Base-by-base conservation (phyloP, 2,797 vertebrate species). In the Telmatherina bonti region DNA sequence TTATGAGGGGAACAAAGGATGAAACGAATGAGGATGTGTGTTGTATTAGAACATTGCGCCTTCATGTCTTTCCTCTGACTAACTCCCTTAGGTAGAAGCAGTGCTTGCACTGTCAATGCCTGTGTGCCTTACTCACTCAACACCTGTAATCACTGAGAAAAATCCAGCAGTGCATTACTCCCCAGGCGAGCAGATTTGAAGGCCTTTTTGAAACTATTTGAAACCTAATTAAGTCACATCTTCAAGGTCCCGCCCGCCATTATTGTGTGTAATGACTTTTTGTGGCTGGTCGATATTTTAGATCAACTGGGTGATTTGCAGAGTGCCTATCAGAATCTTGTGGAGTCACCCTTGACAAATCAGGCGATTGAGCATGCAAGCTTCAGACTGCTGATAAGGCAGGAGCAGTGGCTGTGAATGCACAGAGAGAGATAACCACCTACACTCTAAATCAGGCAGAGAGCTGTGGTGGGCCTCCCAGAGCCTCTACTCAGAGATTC, bases 231-330 rank as follows among this genome's bases (percentile, higher is more conserved):
- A 95, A 94, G 93, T 93, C 92, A 92, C 93, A 93, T 92, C 91
- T 92, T 92, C 91, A 93, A 94, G 94, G 94, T 94, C 91, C 87
- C 83, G 86, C 86, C 92, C 88, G 83, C 91, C 92, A 94, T 95
- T 94, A 94, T 94, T 91, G 91, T 90, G 88, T 90, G 91, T 95
- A 95, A 95, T 94, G 94, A 94, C 92, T 94, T 95, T 93, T 89
- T 90, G 92, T 88, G 85, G 89, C 84, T 74, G 90, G 91, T 95
- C 94, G 91, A 95, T 95, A 94, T 93, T 95, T 95, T 93, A 95
- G 94, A 95, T 95, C 94, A 95, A 94, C 94, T 92, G 91, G 92
- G 90, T 94, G 93, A 94, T 95, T 94, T 93, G 91, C 85, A 52
- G 82, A 92, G 88, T 93, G 93, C 91, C 93, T 90, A 94, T 94